These are phyloP conservation scores for Neomorphus geoffroyi DNA, from an alignment of 2,797 vertebrate species.

Conservation along the genomic window DNA sequence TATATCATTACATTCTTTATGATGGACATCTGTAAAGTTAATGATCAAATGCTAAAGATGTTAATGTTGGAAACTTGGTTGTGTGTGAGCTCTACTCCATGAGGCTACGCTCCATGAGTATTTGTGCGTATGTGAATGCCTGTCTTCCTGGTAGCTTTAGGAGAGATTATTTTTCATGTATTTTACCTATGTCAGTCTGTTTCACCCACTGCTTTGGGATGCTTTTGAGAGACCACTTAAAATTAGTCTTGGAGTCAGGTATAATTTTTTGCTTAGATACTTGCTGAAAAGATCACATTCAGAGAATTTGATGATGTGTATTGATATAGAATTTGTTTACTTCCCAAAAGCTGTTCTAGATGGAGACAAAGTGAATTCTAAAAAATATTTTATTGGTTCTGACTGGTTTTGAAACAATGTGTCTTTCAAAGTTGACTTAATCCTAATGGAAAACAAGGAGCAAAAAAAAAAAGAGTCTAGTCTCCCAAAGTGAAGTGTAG, in stretches of 20 bases:
- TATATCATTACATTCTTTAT: background rate
- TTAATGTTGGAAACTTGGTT: background rate
- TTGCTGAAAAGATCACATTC: background rate
- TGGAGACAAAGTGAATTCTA: background rate
- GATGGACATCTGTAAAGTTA: background rate
- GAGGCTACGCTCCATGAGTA: background rate
- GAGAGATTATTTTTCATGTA: background rate
- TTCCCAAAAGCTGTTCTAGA: background rate
- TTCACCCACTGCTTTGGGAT: background rate
- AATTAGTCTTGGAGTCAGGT: background rate
- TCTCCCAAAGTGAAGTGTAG: background rate
- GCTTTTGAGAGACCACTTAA: background rate
- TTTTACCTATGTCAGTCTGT: background rate
- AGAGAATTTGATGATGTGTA: background rate
- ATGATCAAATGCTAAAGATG: background rate
- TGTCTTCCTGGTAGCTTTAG: background rate
- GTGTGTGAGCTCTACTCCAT: background rate
- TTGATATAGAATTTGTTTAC: background rate
- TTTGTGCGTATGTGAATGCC: background rate
- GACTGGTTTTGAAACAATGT: background rate
- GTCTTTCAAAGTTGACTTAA: background rate
- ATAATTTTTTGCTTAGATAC: background rate
- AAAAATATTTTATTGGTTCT: background rate
- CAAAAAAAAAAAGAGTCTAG: background rate
- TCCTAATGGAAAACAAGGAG: background rate